Base-by-base conservation (phyloP, 1,140 invertebrate genomes). In the Drosophila lini region DNA sequence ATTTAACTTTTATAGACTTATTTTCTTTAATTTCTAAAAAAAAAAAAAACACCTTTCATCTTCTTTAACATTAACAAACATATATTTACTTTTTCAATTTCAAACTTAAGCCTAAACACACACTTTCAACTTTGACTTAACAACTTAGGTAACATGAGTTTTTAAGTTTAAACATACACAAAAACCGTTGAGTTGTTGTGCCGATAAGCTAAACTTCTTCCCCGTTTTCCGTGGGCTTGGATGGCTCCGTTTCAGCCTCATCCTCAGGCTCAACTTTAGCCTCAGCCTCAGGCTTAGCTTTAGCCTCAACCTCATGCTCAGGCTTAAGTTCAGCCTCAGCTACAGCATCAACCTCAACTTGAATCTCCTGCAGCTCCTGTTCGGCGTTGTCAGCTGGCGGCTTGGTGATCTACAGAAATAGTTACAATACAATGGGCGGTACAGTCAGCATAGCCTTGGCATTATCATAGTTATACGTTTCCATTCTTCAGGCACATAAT, bases 321-420 rank as follows among this genome's bases (percentile, higher is more conserved):
- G 36, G 13, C 36, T 38, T 15, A 38, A 15, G 0, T 10, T 38
- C 36, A 38, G 36, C n/a, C 5, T 32, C 48, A 11, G 13, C 50
- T 5, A 22, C 13, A 25, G 16, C 32, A 6, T 55, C 52, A 10
- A n/a, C 52, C 36, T 44, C 45, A 32, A 61, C 55, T 38, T 55
- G 52, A 32, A 41, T 19, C 11, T 57, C 45, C 15, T 71, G 67
- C 47, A 83, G 50, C 52, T 83, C 80, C 56, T 74, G 25, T 13
- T 22, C 76, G 16, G 50, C 50, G 45, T 56, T 47, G 36, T 16
- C 60, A 9, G 80, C 8, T 34, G 65, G 25, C 36, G 58, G 19
- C 36, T 84, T 84, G 42, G 56, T 83, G 56, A 83, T 83, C 80
- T 83, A 84, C 6, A 41, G 61, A 40, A 71, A 59, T 55, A 55